phyloP scores from a whole-genome alignment of 92 coral and sea anemone species.

The Umimayanthus chanpuru region DNA sequence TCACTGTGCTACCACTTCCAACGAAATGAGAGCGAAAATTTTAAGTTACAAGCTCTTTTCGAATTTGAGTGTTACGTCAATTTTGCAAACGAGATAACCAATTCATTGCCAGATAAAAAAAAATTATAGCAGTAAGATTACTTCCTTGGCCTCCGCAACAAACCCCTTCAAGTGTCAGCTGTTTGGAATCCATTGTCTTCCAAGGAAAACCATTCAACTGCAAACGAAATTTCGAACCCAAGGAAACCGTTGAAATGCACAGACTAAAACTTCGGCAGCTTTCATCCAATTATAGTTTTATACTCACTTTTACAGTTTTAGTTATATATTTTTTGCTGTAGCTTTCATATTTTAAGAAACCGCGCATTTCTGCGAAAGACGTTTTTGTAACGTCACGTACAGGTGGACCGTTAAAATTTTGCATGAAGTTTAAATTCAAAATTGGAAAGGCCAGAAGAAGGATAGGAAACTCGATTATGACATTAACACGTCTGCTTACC shows the following conservation, averaged over 20 bases:
- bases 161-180: conserved; percentile 74
- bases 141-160: conserved; percentile 21
- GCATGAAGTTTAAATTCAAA: conserved; percentile 87
- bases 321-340: conserved; percentile 2
- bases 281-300: not conserved
- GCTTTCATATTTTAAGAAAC: not conserved
- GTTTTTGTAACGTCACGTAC: conserved; percentile 46
- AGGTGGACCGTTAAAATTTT: conserved; percentile 76
- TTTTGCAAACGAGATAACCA: conserved; percentile 4
- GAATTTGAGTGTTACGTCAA: not conserved
- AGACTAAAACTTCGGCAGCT: conserved; percentile 51
- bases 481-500: conserved; percentile 70
- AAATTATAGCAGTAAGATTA: conserved; percentile 22
- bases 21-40: not conserved
- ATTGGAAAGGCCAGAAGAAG: conserved; percentile 62
- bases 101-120: not conserved
- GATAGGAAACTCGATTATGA: conserved; percentile 50
- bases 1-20: not conserved
- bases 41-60: not conserved
- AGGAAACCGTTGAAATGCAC: conserved; percentile 91
- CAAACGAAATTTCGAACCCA: conserved; percentile 63
- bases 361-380: conserved; percentile 4
- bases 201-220: conserved; percentile 93
- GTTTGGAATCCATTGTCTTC: conserved; percentile 88
- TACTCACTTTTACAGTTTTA: conserved; percentile 17